Evolutionary conservation across 2,888 invertebrate species (phyloP).

Genomic region (Nowickia ferox): DNA sequence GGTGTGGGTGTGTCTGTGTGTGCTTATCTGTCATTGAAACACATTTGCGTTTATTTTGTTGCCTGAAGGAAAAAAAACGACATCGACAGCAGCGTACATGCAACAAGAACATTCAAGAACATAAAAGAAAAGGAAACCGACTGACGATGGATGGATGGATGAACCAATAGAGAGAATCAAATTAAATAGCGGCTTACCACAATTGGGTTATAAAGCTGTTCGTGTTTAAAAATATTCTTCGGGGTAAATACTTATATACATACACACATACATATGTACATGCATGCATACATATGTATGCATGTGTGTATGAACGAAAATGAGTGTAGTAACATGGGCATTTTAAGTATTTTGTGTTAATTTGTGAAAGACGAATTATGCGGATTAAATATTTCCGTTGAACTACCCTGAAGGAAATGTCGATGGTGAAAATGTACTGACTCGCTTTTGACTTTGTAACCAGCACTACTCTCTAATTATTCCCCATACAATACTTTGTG

Average conservation of each 20-base stretch:
- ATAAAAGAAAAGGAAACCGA: constrained; percentile 55
- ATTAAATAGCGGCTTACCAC: constrained; percentile 63
- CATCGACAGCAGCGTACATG: constrained; percentile 27
- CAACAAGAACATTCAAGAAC: constrained; percentile 27
- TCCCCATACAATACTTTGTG: too few species aligned
- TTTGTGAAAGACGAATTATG: constrained; percentile 33
- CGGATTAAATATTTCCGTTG: constrained; percentile 41
- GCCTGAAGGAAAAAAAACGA: constrained; percentile 58
- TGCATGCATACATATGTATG: neutral
- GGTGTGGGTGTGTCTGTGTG: neutral
- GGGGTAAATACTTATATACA: neutral
- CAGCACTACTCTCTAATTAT: too few species aligned
- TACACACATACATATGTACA: neutral
- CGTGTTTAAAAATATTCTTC: constrained; percentile 31
- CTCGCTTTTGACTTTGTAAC: too few species aligned
- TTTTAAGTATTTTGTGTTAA: constrained; percentile 24
- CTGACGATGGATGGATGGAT: constrained; percentile 41
- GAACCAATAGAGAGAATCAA: constrained; percentile 55
- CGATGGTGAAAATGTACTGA: too few species aligned
- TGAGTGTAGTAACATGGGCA: constrained; percentile 23
- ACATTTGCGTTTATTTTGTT: constrained; percentile 45
- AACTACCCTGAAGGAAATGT: neutral
- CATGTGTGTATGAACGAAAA: neutral
- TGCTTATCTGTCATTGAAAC: constrained; percentile 56
- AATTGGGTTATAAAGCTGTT: constrained; percentile 58